A percentile compares a stretch with the other conserved stretches of the same genome.
Evolutionary conservation across 1,140 invertebrate genomes (phyloP).

Genomic region (Caerostris extrusa): DNA sequence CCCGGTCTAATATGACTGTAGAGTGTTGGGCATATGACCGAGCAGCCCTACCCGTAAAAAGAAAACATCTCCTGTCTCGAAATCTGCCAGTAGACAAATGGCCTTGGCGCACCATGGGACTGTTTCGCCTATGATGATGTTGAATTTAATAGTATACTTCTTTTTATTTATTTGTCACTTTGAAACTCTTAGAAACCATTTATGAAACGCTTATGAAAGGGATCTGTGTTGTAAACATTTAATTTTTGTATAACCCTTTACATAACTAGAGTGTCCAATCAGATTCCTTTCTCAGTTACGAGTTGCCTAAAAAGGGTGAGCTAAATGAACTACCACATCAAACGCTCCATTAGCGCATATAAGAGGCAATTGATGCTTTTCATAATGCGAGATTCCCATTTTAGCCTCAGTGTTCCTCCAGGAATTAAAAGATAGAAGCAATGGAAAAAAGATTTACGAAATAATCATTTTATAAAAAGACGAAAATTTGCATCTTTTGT

Average conservation of each 20-base stretch:
- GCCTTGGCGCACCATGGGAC: no score
- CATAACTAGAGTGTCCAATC: not conserved
- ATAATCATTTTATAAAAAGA: conserved; percentile 12
- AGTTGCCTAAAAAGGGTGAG: conserved; percentile 19
- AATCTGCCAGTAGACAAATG: no score
- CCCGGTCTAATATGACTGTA: no score
- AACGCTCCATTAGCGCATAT: conserved; percentile 15
- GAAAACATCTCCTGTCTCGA: no score
- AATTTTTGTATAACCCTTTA: not conserved
- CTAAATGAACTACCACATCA: conserved; percentile 31
- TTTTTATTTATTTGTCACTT: no score
- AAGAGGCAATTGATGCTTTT: not conserved
- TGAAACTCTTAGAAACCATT: no score
- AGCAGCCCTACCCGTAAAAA: no score
- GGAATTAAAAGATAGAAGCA: not conserved
- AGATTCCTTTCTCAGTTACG: conserved; percentile 6
- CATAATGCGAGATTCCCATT: not conserved
- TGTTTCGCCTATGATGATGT: no score
- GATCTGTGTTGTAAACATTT: not conserved
- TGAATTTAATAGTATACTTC: no score
- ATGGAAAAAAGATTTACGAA: not conserved
- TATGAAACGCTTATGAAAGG: not conserved
- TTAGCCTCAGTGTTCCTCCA: not conserved
- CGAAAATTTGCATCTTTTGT: not conserved
- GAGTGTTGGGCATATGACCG: no score